Percentiles rank a stretch among this genome's conserved stretches.
Evolutionary conservation across 1,140 invertebrate genomes (phyloP).

Genomic region (Cydia splendana): DNA sequence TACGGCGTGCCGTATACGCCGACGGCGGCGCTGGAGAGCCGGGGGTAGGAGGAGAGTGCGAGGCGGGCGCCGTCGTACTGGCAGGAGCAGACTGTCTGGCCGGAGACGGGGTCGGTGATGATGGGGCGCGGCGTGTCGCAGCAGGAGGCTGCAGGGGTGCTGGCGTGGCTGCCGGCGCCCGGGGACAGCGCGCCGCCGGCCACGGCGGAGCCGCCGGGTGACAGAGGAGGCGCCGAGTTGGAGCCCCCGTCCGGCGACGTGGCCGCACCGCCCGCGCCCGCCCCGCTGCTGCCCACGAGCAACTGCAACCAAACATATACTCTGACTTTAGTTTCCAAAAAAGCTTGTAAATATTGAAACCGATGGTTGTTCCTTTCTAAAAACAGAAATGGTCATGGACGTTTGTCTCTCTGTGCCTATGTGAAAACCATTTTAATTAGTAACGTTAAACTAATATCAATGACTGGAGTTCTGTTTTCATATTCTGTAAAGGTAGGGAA

Average conservation of each 20-base stretch:
- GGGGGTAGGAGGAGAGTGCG: constrained; percentile 85
- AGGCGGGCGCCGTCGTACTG: constrained; percentile 93
- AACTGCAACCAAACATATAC: constrained; percentile 81
- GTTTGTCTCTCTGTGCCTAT: too few species aligned
- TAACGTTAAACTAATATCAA: too few species aligned
- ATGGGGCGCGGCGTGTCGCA: constrained; percentile 96
- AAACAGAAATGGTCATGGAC: too few species aligned
- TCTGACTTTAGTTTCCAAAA: neutral
- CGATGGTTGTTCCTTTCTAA: too few species aligned
- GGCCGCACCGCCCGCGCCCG: constrained; percentile 82
- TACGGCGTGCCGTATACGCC: constrained; percentile 89
- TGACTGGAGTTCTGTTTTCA: too few species aligned
- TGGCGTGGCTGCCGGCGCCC: constrained; percentile 84
- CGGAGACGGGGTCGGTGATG: constrained; percentile 97
- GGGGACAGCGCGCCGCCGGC: constrained; percentile 86
- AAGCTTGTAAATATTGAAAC: too few species aligned
- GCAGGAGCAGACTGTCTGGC: constrained; percentile 96
- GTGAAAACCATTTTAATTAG: too few species aligned
- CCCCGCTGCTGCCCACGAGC: constrained; percentile 84
- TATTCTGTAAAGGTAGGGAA: too few species aligned
- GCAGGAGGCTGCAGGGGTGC: constrained; percentile 84
- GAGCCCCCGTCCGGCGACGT: constrained; percentile 83
- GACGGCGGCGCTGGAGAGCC: constrained; percentile 84
- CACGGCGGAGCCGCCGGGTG: constrained; percentile 82
- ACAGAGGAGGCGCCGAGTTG: constrained; percentile 81